These are phyloP conservation scores for Ochropleura leucogaster DNA, from an alignment of 2,888 invertebrate species.

Conservation along the genomic window DNA sequence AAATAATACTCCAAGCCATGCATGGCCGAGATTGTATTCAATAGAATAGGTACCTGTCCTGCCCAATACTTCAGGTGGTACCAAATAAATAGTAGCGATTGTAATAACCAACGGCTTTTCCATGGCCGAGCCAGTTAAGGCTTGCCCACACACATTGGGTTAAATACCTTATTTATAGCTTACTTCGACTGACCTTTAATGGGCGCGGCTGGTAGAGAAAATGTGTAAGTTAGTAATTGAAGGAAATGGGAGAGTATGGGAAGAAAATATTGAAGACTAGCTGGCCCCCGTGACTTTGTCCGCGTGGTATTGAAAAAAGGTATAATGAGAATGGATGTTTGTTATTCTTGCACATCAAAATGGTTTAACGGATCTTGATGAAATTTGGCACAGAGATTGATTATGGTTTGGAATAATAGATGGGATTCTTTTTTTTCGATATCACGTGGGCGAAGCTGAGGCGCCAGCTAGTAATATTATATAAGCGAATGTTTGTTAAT, in stretches of 20 bases:
- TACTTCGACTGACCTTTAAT: constrained; percentile 84
- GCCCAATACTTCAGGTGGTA: constrained; percentile 67
- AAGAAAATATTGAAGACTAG: constrained; percentile 28
- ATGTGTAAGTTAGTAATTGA: constrained; percentile 61
- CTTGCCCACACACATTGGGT: constrained; percentile 87
- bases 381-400: too few relatives aligned
- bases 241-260: constrained; percentile 43
- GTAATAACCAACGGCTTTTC: constrained; percentile 79
- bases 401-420: too few relatives aligned
- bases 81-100: constrained; percentile 79
- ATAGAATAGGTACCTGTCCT: constrained; percentile 60
- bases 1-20: constrained; percentile 57
- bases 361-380: too few relatives aligned
- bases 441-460: too few relatives aligned
- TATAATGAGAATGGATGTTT: neutral
- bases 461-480: too few relatives aligned
- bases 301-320: neutral
- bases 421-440: too few relatives aligned
- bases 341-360: too few relatives aligned
- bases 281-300: too few relatives aligned
- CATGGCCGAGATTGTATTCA: constrained; percentile 60
- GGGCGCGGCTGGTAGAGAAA: constrained; percentile 43
- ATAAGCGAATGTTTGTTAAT: too few relatives aligned
- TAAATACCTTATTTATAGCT: constrained; percentile 88
- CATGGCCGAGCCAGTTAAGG: constrained; percentile 83